These are phyloP conservation scores for Ceratina japonica DNA, from an alignment of 1,140 invertebrate species.

Conservation along the genomic window DNA sequence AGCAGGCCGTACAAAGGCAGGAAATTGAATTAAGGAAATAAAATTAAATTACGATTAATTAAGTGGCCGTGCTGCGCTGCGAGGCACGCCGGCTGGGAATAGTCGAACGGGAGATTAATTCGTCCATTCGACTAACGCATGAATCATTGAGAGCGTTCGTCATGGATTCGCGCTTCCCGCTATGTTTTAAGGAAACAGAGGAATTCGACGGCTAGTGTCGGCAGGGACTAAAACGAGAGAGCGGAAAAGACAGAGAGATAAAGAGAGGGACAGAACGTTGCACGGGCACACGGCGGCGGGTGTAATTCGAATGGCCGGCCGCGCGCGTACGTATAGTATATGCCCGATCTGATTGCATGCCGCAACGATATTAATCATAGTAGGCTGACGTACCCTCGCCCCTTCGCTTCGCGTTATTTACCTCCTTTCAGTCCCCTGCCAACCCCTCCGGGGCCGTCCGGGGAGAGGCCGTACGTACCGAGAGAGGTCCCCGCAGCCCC, in stretches of 20 bases:
- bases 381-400: slow-evolving; percentile 73
- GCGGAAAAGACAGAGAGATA: neutral
- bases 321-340: slow-evolving; percentile 54
- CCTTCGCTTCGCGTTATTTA: slow-evolving; percentile 72
- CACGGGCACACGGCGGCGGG: neutral
- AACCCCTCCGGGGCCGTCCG: slow-evolving; percentile 56
- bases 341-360: slow-evolving; percentile 77
- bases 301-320: slow-evolving; percentile 63
- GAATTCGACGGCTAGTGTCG: neutral
- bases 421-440: slow-evolving; percentile 66
- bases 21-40: slow-evolving; percentile 47
- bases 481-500: slow-evolving; percentile 40
- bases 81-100: slow-evolving; percentile 1
- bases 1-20: slow-evolving; percentile 33
- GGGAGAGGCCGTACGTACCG: slow-evolving; percentile 52
- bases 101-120: slow-evolving; percentile 61
- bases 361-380: slow-evolving; percentile 76
- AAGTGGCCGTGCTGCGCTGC: slow-evolving; percentile 12
- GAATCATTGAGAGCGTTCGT: slow-evolving; percentile 32
- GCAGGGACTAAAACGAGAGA: neutral
- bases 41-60: slow-evolving; percentile 63
- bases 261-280: slow-evolving; percentile 23
- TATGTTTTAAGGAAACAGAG: slow-evolving; percentile 26
- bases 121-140: slow-evolving; percentile 32
- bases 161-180: slow-evolving; percentile 15